These are phyloP conservation scores for Xanthostigma xanthostigma DNA, from an alignment of 2,888 invertebrate genomes.

Conservation along the genomic window DNA sequence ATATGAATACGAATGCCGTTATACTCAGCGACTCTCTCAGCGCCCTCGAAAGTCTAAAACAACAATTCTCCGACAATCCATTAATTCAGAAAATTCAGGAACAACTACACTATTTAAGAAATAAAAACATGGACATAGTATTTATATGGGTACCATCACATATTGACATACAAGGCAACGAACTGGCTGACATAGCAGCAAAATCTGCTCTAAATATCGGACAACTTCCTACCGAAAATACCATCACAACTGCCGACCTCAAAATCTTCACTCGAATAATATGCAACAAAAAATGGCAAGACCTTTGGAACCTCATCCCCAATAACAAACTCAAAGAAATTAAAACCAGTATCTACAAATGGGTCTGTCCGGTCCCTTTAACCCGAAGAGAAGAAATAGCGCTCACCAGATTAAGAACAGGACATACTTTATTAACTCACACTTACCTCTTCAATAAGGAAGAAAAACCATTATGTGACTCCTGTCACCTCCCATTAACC, in stretches of 20 bases:
- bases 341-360: not conserved
- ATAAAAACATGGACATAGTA: not conserved
- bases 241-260: not conserved
- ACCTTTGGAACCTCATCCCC: not conserved
- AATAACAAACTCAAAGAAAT: not conserved
- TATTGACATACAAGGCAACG: not conserved
- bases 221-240: not conserved
- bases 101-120: too few relatives aligned
- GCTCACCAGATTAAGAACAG: constrained; percentile 1
- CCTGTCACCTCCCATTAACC: not conserved
- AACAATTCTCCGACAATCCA: too few relatives aligned
- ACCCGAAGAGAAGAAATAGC: not conserved
- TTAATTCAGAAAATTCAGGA: too few relatives aligned
- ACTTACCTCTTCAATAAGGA: not conserved
- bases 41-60: too few relatives aligned
- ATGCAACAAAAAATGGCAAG: not conserved
- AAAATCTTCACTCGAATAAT: not conserved
- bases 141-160: not conserved
- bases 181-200: not conserved
- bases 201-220: not conserved
- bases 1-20: too few relatives aligned
- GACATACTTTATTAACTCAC: not conserved
- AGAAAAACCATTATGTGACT: not conserved
- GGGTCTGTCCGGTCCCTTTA: not conserved
- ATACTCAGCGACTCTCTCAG: too few relatives aligned